phyloP scores from a whole-genome alignment of 2,888 invertebrate genomes.

The Trilocha varians region DNA sequence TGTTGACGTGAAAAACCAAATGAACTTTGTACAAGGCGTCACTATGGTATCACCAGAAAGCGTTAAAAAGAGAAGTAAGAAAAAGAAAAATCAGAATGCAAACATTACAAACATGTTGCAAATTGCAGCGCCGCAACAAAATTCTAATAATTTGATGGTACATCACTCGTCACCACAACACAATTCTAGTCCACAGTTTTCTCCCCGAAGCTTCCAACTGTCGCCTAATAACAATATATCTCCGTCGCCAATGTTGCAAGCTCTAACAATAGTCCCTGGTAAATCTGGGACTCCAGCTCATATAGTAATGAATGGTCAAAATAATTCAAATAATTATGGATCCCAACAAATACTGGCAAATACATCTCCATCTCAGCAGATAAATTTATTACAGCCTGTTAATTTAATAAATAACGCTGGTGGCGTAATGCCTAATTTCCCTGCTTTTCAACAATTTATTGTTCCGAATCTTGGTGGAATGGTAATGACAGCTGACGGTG shows the following conservation, averaged over 20 bases:
- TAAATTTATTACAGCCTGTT: slow-evolving; percentile 85
- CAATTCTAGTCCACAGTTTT: slow-evolving; percentile 71
- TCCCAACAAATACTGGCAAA: slow-evolving; percentile 80
- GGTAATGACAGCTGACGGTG: slow-evolving; percentile 87
- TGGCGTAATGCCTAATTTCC: slow-evolving; percentile 82
- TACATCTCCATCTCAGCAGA: slow-evolving; percentile 73
- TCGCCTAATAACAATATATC: slow-evolving; percentile 79
- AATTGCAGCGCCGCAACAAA: slow-evolving; percentile 78
- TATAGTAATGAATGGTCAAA: slow-evolving; percentile 84
- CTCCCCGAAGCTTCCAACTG: slow-evolving; percentile 83
- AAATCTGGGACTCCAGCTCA: slow-evolving; percentile 82
- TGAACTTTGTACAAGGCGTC: slow-evolving; percentile 50
- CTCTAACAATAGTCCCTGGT: slow-evolving; percentile 83
- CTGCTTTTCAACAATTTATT: slow-evolving; percentile 86
- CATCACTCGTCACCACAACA: slow-evolving; percentile 64
- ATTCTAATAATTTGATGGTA: slow-evolving; percentile 75
- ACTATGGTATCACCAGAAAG: slow-evolving; percentile 80
- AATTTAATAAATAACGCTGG: slow-evolving; percentile 82
- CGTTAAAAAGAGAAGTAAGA: slow-evolving; percentile 78
- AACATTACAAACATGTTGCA: slow-evolving; percentile 81
- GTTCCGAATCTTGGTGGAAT: slow-evolving; percentile 86
- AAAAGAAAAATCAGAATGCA: slow-evolving; percentile 80
- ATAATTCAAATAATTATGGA: slow-evolving; percentile 73
- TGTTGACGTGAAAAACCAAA: slow-evolving; percentile 68
- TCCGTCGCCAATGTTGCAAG: slow-evolving; percentile 81